Base-by-base conservation (phyloP, 2,888 invertebrate species). In the Drosophila limbata region DNA sequence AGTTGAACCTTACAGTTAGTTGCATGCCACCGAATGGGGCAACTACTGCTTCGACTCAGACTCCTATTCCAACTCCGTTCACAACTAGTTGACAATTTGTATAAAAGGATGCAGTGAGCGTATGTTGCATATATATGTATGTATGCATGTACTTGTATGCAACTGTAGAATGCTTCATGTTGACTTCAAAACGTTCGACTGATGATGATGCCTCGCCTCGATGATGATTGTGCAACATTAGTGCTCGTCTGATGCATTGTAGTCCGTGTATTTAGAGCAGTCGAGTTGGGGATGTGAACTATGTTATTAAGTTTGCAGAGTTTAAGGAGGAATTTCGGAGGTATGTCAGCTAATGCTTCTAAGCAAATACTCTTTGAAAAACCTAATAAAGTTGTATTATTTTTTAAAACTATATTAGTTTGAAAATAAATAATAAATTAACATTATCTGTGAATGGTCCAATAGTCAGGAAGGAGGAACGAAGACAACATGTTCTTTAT, bases 81-180 rank as follows among this genome's bases (percentile, higher is more conserved):
- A 67, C 39, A 33, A 47, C 56, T 64, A 79, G 71, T 79, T 87
- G 77, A 88, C 84, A 84, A 84, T 84, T 81, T 85, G 74, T 69
- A 83, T 88, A 88, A 88, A 84, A 84, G 88, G 68, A 79, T 76
- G 78, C 87, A 84, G 73, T 67, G 64, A 84, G 77, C 80, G 67
- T 78, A 62, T 67, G 69, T 60, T 61, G 39, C 61, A 35, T 35
- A 21, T 33, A 62, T 64, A 63, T 57, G 33, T 56, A 33, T 19
- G 8, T 33, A 59, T 61, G 69, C 61, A 60, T 25, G 25, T 25
- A 25, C 25, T 25, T 25, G n/a, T 33, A 62, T 61, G 69, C 61
- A 57, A 53, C 50, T 42, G 19, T 13, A 28, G 59, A 42, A 51
- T 63, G 51, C 68, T 47, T 35, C 31, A 40, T 61, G 37, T 17